Conservation (phyloP, 2,113 vertebrate species). For the Antechinus stuartii region DNA sequence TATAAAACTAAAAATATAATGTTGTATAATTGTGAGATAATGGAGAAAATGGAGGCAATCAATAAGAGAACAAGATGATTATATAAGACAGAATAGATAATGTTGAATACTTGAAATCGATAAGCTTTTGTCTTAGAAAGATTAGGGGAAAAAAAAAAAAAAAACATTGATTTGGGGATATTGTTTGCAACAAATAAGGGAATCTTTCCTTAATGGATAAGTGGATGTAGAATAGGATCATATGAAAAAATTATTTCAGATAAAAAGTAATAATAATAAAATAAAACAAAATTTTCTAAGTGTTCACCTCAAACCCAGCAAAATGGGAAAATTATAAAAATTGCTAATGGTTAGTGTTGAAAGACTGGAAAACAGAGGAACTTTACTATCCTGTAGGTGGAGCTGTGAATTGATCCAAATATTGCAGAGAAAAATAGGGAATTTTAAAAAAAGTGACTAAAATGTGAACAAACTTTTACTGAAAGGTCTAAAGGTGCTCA, state of each 20-base stretch:
- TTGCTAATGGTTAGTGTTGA: too few relatives aligned
- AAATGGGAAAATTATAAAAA: neutral
- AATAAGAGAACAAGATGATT: neutral
- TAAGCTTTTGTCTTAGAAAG: neutral
- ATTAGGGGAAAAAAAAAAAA: neutral
- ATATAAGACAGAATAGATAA: neutral
- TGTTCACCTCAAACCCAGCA: neutral
- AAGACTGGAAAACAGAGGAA: too few relatives aligned
- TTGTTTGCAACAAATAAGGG: neutral
- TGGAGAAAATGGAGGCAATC: neutral
- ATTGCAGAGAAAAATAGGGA: too few relatives aligned
- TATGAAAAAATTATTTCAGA: too few relatives aligned
- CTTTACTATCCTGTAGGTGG: too few relatives aligned
- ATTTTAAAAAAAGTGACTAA: too few relatives aligned
- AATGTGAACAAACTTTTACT: too few relatives aligned
- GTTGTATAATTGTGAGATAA: too few relatives aligned
- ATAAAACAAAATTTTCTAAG: too few relatives aligned
- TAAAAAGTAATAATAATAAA: neutral
- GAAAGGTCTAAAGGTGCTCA: too few relatives aligned
- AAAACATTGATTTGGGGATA: neutral
- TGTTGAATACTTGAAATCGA: neutral
- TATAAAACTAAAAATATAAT: too few relatives aligned
- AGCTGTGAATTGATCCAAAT: too few relatives aligned
- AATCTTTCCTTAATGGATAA: neutral
- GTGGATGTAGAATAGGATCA: neutral